Evolutionary conservation across 2,797 vertebrate genomes (phyloP).

Genomic region (Oreortyx pictus): DNA sequence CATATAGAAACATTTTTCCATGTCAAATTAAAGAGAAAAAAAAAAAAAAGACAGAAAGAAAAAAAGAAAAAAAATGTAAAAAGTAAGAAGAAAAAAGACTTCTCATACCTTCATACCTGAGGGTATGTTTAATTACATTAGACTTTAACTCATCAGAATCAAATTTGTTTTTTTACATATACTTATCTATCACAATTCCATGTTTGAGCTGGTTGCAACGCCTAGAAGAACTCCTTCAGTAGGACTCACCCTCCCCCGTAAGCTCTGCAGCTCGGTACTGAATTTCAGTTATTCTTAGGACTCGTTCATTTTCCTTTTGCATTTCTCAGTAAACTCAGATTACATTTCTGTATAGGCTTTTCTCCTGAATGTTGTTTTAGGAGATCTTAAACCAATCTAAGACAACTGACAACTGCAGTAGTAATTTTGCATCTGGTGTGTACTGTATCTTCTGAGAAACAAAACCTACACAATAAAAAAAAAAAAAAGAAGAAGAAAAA

Average conservation of each 20-base stretch:
- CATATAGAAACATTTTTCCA: background rate
- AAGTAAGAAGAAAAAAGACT: background rate
- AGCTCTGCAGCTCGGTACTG: background rate
- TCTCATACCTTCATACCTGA: background rate
- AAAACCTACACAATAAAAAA: background rate
- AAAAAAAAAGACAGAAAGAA: no score
- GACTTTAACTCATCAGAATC: background rate
- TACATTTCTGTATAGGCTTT: background rate
- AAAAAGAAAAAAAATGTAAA: background rate
- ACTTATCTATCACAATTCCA: background rate
- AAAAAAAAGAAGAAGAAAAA: accelerated
- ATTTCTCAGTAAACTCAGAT: background rate
- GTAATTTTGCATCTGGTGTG: background rate
- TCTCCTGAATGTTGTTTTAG: background rate
- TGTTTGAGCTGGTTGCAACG: background rate
- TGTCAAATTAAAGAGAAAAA: background rate
- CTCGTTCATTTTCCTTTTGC: background rate
- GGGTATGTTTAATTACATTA: background rate
- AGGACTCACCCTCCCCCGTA: background rate
- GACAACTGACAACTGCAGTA: accelerated
- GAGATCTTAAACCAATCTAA: background rate
- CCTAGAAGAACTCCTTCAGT: background rate
- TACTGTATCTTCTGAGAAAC: background rate
- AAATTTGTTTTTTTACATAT: background rate
- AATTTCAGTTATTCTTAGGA: background rate